Base-by-base conservation (phyloP, 2,113 vertebrate species). In the Haplotaxodon microlepis region DNA sequence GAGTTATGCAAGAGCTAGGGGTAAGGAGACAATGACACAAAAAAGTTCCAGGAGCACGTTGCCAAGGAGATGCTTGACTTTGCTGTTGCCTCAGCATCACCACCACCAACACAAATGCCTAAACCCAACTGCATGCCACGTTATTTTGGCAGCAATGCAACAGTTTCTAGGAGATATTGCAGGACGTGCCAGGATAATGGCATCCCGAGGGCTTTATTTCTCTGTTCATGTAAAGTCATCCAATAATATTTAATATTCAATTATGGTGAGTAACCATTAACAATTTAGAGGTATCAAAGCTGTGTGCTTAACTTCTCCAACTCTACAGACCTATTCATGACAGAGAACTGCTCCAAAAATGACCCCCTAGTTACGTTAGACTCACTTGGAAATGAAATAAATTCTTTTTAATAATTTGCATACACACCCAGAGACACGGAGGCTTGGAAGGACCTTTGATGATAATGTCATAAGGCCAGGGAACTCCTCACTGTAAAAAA, bases 1-100 rank as follows among this genome's bases (percentile, higher is more conserved):
- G 56, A 29, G 24, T 9, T 59, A 59, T 16, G 27, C 56, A 1
- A 29, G 56, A 59, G 2, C 0, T 27, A 29, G 56, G 8, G 0
- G 27, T 59, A 29, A 59, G 24, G 56, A 29, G 54, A 4, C 54
- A 56, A 56, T 56, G 54, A 56, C 54, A 8, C 21, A 56, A 56
- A 56, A 56, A 56, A 14, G 1, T 27, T 56, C 12, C 0, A 1
- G 54, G 21, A 56, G 21, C 54, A 56, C 2, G 4, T 56, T 56
- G 54, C 54, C 54, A 56, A 27, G 21, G 21, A 56, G 21, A 56
- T 56, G 21, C 21, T 27, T 5, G 54, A 56, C 54, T 27, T 56
- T 56, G 54, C 2, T 0, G 0, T 8, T 27, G 3, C 21, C 54
- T 13, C 54, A 56, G 54, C 54, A 56, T 56, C 21, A 56, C 47